Evolutionary conservation across 1,140 invertebrate species (phyloP).

Genomic region (Zaprionus camerounensis): DNA sequence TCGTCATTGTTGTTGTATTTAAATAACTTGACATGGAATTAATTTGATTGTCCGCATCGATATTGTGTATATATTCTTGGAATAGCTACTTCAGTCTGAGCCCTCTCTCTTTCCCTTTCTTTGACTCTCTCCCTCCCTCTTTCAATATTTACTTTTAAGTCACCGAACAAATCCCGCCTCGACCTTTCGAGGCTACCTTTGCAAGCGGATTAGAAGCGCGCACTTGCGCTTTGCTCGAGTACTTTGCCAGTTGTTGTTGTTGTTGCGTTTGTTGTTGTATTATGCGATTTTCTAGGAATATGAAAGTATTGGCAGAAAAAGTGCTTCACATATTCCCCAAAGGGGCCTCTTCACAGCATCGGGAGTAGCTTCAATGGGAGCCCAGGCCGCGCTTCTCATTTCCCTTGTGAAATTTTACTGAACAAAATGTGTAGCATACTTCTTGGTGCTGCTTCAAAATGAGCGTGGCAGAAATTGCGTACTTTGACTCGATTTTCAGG

Average conservation of each 20-base stretch:
- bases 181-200: not conserved
- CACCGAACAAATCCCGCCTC: not conserved
- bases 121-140: too few species aligned
- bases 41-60: constrained; percentile 27
- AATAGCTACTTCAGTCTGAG: not conserved
- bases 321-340: not conserved
- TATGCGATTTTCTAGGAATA: constrained; percentile 6
- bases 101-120: not conserved
- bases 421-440: constrained; percentile 10
- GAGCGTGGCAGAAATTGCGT: not conserved
- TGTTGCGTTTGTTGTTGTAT: not conserved
- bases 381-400: too few species aligned
- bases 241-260: not conserved
- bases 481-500: not conserved
- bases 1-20: constrained; percentile 32
- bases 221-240: not conserved
- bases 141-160: constrained; percentile 2
- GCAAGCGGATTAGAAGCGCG: constrained; percentile 2
- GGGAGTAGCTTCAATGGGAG: too few species aligned
- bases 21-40: constrained; percentile 30
- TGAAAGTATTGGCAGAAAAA: not conserved
- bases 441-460: not conserved
- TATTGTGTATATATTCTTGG: constrained; percentile 17
- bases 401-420: not conserved
- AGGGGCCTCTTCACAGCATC: not conserved